Base-by-base conservation (phyloP, 1,140 invertebrate genomes). In the Chymomyza costata region DNA sequence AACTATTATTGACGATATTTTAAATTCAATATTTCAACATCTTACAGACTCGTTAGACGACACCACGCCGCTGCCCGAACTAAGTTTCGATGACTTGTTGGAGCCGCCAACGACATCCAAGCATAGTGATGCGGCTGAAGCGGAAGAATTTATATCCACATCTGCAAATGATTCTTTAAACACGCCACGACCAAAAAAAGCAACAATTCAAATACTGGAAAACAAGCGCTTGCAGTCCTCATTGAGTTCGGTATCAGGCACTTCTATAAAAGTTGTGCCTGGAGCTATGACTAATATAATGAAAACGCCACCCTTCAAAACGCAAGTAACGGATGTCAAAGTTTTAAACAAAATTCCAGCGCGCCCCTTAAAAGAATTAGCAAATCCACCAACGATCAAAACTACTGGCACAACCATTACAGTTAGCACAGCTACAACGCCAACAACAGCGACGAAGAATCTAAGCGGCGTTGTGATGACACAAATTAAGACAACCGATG, bases 1-100 rank as follows among this genome's bases (percentile, higher is more conserved):
- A 0, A 14, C 10, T 7, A 28, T 8, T 21, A 0, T 15, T 32
- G 11, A 3, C 14, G 7, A 7, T 3, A 18, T 13, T 18, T 34
- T 35, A 16, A 17, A 38, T 8, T 38, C n/a, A 35, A 17, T 6
- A 3, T 48, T n/a, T 38, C 1, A 11, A 5, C 11, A 0, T 46
- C 13, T 3, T n/a, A 30, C 49, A 84, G 82, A 82, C 37, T 43
- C 61, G 25, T 44, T 82, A 3, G 70, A 69, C 17, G 74, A 84
- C 43, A 65, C 45, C 6, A 60, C 71, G n/a, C 51, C 76, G 6
- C 41, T 84, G 45, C 71, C 65, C 6, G 82, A 84, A 34, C 32
- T 84, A 13, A 80, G 82, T 39, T 60, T 84, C 28, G 74, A 74
- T 10, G 82, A 84, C 54, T 51, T 84, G 6, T 25, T 84, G 28